A percentile compares a stretch with the other conserved stretches of the same genome.
phyloP scores from a whole-genome alignment of 2,113 vertebrate species.

The Fregata magnificens region DNA sequence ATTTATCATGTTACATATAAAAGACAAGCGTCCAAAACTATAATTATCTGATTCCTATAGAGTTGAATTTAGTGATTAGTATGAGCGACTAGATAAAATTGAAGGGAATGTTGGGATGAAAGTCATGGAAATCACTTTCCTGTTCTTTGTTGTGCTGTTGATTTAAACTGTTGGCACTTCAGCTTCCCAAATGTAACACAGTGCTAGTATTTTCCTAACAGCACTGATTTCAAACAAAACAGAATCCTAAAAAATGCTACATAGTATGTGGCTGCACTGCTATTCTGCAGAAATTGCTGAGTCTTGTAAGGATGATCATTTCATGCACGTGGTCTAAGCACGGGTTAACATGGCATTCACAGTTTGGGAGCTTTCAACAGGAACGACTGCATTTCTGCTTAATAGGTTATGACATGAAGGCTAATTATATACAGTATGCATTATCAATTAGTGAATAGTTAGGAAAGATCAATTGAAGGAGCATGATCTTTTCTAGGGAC shows the following conservation, averaged over 20 bases:
- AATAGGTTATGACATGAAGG: background rate
- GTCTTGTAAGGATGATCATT: background rate
- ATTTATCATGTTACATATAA: background rate
- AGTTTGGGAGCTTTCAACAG: background rate
- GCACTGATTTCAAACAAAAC: background rate
- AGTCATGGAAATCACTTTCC: background rate
- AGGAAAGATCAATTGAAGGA: slow-evolving; percentile 49
- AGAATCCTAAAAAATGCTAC: background rate
- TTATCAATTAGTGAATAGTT: slow-evolving; percentile 4
- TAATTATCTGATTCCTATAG: background rate
- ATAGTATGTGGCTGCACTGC: background rate
- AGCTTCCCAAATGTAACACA: too few relatives aligned
- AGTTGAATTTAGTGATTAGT: background rate
- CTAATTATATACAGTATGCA: background rate
- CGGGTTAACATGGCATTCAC: background rate
- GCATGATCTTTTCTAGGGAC: background rate
- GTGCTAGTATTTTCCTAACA: background rate
- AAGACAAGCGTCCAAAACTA: background rate
- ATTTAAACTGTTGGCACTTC: background rate
- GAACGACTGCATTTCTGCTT: background rate
- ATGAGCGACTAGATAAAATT: background rate
- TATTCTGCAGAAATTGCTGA: background rate
- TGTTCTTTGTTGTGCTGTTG: background rate
- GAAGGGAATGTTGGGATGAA: background rate
- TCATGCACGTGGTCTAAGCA: background rate